Base-by-base conservation (phyloP, 2,888 invertebrate species). In the Plebejus anna region DNA sequence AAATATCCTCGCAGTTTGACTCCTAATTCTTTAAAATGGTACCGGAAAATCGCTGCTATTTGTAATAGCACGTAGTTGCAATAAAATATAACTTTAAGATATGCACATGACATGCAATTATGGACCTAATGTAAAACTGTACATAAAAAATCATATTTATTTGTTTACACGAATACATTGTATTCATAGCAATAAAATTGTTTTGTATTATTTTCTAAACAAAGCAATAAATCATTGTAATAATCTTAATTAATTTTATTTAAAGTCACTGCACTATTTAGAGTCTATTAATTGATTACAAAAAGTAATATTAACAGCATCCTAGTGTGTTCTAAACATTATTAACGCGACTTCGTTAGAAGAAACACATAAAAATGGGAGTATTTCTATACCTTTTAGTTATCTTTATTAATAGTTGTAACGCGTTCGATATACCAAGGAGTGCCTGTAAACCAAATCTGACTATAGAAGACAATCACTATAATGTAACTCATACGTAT, bases 401-500 rank as follows among this genome's bases (percentile, higher is more conserved):
- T 36, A 78, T 32, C 28, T 13, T 66, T 66, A 9, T 80, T 75
- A 75, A 83, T 71, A 71, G 79, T 36, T 83, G 85, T 82, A 76
- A 83, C 6, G 78, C 85, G n/a, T 91, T 92, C 78, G 91, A 92
- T 80, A 72, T 92, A 6, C 90, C 90, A 7, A 82, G 77, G 77
- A 81, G 81, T 70, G 79, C 78, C 1, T 91, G 90, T 80, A 76
- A 81, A 71, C 83, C 86, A 0, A 87, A 88, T 79, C 79, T 91
- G 77, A 87, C 82, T 55, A 90, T 92, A 59, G 87, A 88, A 59
- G 82, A 88, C 36, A 84, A 90, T 2, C 84, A 83, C 36, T 91
- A 89, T 70, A 88, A 88, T 75, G 79, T 87, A 1, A 82, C 85
- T 0, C 78, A 86, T 51, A 85, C 83, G 0, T 90, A 89, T 75